Percentiles rank a stretch among this genome's conserved stretches.
These are phyloP conservation scores for Grammomys surdaster DNA, from an alignment of 2,113 vertebrate species.

Conservation along the genomic window DNA sequence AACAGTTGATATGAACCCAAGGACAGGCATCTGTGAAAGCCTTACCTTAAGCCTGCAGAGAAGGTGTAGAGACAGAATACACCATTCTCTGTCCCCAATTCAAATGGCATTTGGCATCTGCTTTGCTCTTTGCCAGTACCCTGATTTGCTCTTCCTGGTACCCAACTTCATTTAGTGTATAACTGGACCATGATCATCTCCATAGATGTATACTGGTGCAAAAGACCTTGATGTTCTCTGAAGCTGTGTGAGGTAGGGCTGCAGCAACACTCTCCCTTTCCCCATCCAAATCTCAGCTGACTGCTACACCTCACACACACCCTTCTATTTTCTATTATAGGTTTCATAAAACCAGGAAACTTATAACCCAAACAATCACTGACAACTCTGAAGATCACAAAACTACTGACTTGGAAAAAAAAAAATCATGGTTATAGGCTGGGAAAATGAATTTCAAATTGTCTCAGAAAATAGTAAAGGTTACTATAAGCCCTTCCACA, in stretches of 20 bases:
- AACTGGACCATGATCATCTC: neutral
- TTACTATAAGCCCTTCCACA: neutral
- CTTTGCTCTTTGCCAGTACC: neutral
- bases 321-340: neutral
- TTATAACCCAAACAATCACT: neutral
- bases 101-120: neutral
- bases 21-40: neutral
- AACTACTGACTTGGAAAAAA: neutral
- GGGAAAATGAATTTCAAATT: neutral
- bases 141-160: neutral
- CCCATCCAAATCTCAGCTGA: neutral
- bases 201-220: neutral
- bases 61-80: neutral
- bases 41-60: neutral
- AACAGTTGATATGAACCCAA: neutral
- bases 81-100: neutral
- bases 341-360: neutral
- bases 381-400: neutral
- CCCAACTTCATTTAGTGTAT: neutral
- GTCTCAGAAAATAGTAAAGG: neutral
- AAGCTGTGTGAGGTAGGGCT: neutral
- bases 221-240: neutral
- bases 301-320: too few species aligned
- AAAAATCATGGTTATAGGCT: neutral
- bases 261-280: neutral